Evolutionary conservation across 2,797 vertebrate species (phyloP), one percentile per base, ranked within the genome.

Genomic region (Eupleurogrammus muticus): DNA sequence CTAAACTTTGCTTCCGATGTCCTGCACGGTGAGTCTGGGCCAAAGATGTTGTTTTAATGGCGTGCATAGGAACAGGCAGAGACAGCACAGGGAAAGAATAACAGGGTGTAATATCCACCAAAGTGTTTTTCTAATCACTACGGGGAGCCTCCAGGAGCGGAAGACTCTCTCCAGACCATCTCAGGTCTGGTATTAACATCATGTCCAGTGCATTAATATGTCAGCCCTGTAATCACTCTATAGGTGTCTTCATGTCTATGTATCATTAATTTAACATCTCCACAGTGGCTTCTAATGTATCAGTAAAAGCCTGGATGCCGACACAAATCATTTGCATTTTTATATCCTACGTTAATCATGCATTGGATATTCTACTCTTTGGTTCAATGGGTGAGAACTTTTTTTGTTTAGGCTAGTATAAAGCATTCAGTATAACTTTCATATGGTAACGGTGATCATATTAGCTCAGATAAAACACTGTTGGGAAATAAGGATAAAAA

Each of bases 81-180:
- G 73, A 87, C 83, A 82, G 79, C 28, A 35, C 76, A 89, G 66
- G 85, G 77, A 85, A 90, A 90, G 85, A 92, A 93, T 86, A 92
- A 93, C 89, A 91, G 70, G 79, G 84, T 82, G 80, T 88, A 83
- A 90, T 88, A 86, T 89, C 75, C 85, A 89, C 81, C 74, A 66
- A 84, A 87, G 87, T 92, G 89, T 94, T 93, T 92, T 92, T 89
- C 80, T 88, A 89, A 87, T 89, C 88, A 83, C 89, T 80, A 20
- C 79, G 75, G 91, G 90, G 90, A 91, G 72, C 21, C 79, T 49
- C 59, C 56, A 66, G 75, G 72, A 83, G 81, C 75, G 71, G 90
- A 93, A 87, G 89, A 82, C 66, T 73, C 70, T 85, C 82, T 75
- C 76, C 66, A 83, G 82, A 85, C 73, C 66, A 58, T 73, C 82